Percentiles rank a stretch among this genome's conserved stretches.
phyloP scores from a whole-genome alignment of 2,113 vertebrate genomes.

The Sceloporus undulatus region DNA sequence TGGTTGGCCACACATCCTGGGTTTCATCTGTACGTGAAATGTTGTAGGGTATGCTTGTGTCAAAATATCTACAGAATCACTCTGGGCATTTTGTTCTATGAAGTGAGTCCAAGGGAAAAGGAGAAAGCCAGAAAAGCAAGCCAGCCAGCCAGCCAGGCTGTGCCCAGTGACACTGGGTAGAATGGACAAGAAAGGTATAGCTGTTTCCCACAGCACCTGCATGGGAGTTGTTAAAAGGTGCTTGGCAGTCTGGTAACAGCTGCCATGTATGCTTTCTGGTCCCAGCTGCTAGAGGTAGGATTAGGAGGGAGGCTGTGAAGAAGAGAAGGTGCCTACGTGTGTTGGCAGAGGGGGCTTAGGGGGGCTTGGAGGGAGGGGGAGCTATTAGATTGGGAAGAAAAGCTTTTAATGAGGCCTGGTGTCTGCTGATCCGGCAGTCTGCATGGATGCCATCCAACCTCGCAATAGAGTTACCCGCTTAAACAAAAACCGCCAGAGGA shows the following conservation, averaged over 20 bases:
- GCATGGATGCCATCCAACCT: slow-evolving; percentile 32
- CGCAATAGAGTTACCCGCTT: slow-evolving; percentile 45
- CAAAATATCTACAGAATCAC: not conserved
- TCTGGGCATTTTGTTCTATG: not conserved
- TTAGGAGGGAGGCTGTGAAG: slow-evolving; percentile 28
- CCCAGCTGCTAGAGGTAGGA: slow-evolving; percentile 13
- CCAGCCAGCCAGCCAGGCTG: not conserved
- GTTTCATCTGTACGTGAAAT: too few species aligned
- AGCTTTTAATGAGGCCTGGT: slow-evolving; percentile 43
- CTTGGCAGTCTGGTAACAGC: slow-evolving; percentile 6
- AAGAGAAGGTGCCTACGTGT: not conserved
- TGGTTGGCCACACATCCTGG: too few species aligned
- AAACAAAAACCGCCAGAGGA: not conserved
- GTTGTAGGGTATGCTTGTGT: not conserved
- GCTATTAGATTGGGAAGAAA: slow-evolving; percentile 39
- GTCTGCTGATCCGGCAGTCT: slow-evolving; percentile 39
- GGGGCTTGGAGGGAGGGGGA: not conserved
- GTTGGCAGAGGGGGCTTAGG: slow-evolving; percentile 1
- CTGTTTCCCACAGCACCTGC: slow-evolving; percentile 1
- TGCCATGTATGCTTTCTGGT: slow-evolving; percentile 17
- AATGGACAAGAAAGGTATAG: not conserved
- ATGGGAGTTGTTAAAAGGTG: slow-evolving; percentile 16
- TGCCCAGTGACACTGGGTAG: not conserved
- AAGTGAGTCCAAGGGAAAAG: not conserved
- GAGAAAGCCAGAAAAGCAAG: not conserved